Percentiles rank a stretch among this genome's conserved stretches.
Conservation (phyloP, 2,888 invertebrate genomes). For the Morinoia aosen region DNA sequence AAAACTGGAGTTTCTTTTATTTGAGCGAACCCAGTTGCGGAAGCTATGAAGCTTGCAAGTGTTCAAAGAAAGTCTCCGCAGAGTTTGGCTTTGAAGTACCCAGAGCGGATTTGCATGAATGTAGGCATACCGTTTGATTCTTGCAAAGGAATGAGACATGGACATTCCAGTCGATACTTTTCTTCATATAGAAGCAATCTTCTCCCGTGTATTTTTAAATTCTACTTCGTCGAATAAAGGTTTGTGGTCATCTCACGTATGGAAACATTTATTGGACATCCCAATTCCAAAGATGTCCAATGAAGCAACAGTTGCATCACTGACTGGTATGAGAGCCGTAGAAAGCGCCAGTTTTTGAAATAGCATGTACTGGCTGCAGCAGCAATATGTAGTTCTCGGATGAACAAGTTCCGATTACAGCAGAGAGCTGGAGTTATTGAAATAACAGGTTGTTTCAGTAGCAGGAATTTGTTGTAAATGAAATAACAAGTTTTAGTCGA, state of each 20-base stretch:
- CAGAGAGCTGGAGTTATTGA: too few relatives aligned
- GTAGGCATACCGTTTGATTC: neutral
- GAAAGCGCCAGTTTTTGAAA: neutral
- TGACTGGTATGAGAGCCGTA: neutral
- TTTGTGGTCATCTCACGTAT: neutral
- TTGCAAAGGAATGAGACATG: neutral
- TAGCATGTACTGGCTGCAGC: neutral
- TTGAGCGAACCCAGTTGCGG: neutral
- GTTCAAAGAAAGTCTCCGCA: neutral
- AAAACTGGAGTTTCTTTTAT: constrained; percentile 34
- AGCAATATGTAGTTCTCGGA: too few relatives aligned
- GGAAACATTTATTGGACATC: neutral
- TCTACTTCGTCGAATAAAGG: neutral
- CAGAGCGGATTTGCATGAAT: neutral
- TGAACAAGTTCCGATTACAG: too few relatives aligned
- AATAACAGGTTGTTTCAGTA: too few relatives aligned
- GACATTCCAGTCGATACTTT: neutral
- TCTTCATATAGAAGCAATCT: neutral
- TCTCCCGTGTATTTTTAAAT: neutral
- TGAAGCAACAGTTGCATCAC: neutral
- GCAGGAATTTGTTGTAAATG: too few relatives aligned
- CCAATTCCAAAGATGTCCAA: neutral
- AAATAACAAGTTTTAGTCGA: too few relatives aligned
- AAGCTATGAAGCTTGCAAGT: neutral
- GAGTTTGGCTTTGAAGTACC: neutral